Conservation (phyloP, 1,140 invertebrate genomes). For the Odontomachus brunneus region DNA sequence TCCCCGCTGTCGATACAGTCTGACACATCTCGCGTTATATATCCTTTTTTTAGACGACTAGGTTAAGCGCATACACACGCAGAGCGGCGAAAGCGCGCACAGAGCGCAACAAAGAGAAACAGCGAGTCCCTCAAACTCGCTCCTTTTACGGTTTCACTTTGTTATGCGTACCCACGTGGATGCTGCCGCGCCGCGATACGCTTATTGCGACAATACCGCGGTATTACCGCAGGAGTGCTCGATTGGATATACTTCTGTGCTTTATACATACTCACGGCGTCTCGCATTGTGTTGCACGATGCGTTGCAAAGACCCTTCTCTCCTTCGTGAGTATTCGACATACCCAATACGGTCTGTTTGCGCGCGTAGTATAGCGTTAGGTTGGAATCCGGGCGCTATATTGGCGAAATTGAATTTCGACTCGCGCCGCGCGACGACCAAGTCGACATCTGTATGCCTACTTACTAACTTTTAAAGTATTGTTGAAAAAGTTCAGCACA, state of each 20-base stretch:
- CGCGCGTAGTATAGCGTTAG: not conserved
- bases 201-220: constrained; percentile 54
- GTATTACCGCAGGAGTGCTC: constrained; percentile 12
- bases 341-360: constrained; percentile 14
- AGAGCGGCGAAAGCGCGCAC: too few species aligned
- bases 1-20: constrained; percentile 24
- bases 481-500: too few species aligned
- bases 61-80: constrained; percentile 33
- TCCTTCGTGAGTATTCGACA: constrained; percentile 39
- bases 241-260: constrained; percentile 47
- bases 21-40: constrained; percentile 30
- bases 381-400: not conserved
- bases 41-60: constrained; percentile 43
- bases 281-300: not conserved
- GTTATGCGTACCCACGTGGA: constrained; percentile 30
- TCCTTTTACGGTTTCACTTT: constrained; percentile 52
- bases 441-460: too few species aligned
- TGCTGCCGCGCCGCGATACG: constrained; percentile 32
- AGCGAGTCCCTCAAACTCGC: constrained; percentile 34
- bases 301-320: constrained; percentile 11
- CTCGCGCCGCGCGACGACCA: too few species aligned
- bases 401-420: constrained; percentile 8
- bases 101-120: constrained; percentile 18
- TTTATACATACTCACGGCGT: not conserved
- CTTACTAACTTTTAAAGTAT: too few species aligned